These are phyloP conservation scores for Catagonus wagneri DNA, from an alignment of 2,113 vertebrate species.

Conservation along the genomic window DNA sequence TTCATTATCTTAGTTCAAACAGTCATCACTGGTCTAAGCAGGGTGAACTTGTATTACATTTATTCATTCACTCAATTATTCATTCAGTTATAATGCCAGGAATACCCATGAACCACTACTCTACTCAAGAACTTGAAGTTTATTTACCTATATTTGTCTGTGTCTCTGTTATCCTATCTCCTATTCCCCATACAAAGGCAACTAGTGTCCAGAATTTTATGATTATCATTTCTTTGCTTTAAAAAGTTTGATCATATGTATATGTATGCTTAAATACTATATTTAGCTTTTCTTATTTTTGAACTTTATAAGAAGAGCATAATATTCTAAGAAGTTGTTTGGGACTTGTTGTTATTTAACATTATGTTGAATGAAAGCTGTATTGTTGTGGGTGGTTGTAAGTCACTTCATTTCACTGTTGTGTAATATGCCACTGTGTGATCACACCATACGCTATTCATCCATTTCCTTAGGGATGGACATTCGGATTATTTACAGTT, in stretches of 20 bases:
- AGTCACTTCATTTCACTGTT: background rate
- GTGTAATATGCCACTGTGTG: background rate
- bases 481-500: background rate
- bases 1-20: background rate
- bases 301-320: background rate
- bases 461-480: background rate
- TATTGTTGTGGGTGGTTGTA: background rate
- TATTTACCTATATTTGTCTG: background rate
- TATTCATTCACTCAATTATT: background rate
- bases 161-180: background rate
- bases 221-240: constrained; percentile 6
- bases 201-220: background rate
- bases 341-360: background rate
- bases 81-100: background rate
- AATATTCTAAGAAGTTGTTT: background rate
- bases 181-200: background rate
- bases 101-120: background rate
- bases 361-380: background rate
- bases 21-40: background rate
- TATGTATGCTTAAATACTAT: background rate
- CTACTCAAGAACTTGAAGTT: background rate
- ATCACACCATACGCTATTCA: background rate
- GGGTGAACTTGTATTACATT: background rate
- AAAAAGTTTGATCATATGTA: background rate
- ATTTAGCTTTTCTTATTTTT: background rate